Evolutionary conservation across 2,888 invertebrate genomes (phyloP), one percentile per base, ranked within the genome.

Genomic region (Troides aeacus): DNA sequence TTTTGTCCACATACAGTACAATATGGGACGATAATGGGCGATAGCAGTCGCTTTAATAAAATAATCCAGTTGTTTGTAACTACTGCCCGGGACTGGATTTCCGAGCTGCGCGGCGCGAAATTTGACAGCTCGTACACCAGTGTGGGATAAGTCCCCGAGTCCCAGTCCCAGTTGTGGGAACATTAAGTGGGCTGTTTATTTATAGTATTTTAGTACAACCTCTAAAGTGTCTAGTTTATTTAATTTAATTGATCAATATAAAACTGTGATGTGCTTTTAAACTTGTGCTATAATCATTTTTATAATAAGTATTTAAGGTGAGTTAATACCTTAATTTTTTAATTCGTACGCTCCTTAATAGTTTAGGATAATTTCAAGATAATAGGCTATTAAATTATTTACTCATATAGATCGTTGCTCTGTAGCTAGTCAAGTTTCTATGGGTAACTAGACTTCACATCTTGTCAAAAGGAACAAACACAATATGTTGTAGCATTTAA

Each of bases 21-120:
- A 86, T 89, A 89, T 90, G 88, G 81, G 79, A 80, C 73, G 81
- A 86, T 90, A 89, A 90, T 91, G 79, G 88, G 81, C 80, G 84
- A 82, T 85, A 81, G 77, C 78, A 80, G 80, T 78, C 81, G 83
- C 79, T 77, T 79, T 88, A 87, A 88, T 90, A 88, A 87, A 89
- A 89, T 92, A 90, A 91, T 88, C 89, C 91, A 92, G 92, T 92
- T 87, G 87, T 85, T 79, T 75, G 77, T 75, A 77, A 78, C 79
- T 79, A 79, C 76, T 76, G 78, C 76, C 76, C 78, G 79, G 78
- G 82, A 79, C 74, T 76, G 78, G 81, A 67, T 70, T 78, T 79
- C 79, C 77, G 76, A 77, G 80, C 77, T 79, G 79, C 75, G 74
- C 73, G 69, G 60, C 59, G 46, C 53, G 42, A 46, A 67, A 53